Conservation (phyloP, 2,888 invertebrate genomes). For the Mythimna albipuncta region DNA sequence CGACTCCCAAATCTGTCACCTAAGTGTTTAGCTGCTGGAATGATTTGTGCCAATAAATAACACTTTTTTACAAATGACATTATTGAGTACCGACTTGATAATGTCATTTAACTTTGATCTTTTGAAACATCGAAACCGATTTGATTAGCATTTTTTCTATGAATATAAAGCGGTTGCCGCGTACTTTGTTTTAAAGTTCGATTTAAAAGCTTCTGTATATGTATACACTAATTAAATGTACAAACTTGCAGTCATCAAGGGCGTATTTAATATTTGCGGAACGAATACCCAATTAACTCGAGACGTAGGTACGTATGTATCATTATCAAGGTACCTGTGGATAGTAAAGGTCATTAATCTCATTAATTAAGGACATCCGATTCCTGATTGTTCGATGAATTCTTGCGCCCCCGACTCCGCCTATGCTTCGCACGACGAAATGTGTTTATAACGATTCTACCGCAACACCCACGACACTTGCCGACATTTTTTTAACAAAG, state of each 20-base stretch:
- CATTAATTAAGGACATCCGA: constrained; percentile 78
- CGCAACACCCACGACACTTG: constrained; percentile 80
- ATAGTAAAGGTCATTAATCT: constrained; percentile 65
- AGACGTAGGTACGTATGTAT: constrained; percentile 31
- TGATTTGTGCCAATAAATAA: constrained; percentile 20
- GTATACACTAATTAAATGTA: constrained; percentile 23
- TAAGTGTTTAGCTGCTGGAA: constrained; percentile 28
- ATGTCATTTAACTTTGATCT: constrained; percentile 36
- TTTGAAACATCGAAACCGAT: constrained; percentile 47
- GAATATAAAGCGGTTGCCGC: constrained; percentile 46
- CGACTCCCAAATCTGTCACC: constrained; percentile 42
- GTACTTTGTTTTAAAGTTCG: constrained; percentile 34
- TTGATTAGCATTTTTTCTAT: constrained; percentile 57
- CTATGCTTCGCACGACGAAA: constrained; percentile 85
- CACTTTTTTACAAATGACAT: constrained; percentile 35
- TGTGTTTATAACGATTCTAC: constrained; percentile 86
- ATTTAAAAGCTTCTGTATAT: constrained; percentile 9
- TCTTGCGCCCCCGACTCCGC: constrained; percentile 76
- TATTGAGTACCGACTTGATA: constrained; percentile 35
- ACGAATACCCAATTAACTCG: constrained; percentile 48
- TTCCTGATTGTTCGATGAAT: constrained; percentile 73
- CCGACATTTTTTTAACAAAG: constrained; percentile 62
- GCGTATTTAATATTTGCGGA: constrained; percentile 47
- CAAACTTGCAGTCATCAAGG: constrained; percentile 51
- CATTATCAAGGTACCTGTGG: constrained; percentile 53